phyloP scores from a whole-genome alignment of 2,888 invertebrate genomes.

The Dioctria linearis region DNA sequence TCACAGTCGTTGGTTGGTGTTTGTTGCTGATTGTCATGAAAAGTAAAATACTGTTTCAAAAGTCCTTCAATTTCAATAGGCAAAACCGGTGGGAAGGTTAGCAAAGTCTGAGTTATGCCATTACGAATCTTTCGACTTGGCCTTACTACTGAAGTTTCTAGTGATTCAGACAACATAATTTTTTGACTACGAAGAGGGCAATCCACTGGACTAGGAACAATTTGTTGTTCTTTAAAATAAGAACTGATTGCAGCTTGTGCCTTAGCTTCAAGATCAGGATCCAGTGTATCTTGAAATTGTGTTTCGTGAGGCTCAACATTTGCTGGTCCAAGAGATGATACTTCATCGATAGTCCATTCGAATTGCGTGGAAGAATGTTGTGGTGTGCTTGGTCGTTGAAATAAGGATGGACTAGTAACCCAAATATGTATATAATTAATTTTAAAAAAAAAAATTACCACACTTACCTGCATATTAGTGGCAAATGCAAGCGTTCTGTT shows the following conservation, averaged over 20 bases:
- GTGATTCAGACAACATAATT: constrained; percentile 63
- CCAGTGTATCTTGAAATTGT: constrained; percentile 73
- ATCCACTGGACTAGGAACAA: constrained; percentile 70
- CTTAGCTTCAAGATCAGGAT: constrained; percentile 75
- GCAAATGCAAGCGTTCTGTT: constrained; percentile 75
- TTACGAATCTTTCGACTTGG: constrained; percentile 63
- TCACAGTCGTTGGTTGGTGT: constrained; percentile 55
- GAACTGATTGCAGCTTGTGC: constrained; percentile 76
- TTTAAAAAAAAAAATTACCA: not conserved
- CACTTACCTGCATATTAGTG: constrained; percentile 77
- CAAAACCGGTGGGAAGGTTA: constrained; percentile 74
- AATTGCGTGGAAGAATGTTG: constrained; percentile 72
- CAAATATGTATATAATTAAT: not conserved
- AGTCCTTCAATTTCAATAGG: constrained; percentile 74
- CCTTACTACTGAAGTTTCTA: constrained; percentile 26
- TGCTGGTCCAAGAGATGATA: constrained; percentile 77
- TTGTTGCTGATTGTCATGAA: constrained; percentile 67
- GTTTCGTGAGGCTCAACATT: constrained; percentile 75
- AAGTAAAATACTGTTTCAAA: constrained; percentile 75
- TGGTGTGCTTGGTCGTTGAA: constrained; percentile 67
- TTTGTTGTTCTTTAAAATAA: constrained; percentile 69
- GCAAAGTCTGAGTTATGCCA: constrained; percentile 74
- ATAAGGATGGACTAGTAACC: constrained; percentile 67
- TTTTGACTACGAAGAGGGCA: constrained; percentile 68
- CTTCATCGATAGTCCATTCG: constrained; percentile 79